A percentile compares a stretch with the other conserved stretches of the same genome.
phyloP scores from a whole-genome alignment of 2,113 vertebrate species.

The Asarcornis scutulata region DNA sequence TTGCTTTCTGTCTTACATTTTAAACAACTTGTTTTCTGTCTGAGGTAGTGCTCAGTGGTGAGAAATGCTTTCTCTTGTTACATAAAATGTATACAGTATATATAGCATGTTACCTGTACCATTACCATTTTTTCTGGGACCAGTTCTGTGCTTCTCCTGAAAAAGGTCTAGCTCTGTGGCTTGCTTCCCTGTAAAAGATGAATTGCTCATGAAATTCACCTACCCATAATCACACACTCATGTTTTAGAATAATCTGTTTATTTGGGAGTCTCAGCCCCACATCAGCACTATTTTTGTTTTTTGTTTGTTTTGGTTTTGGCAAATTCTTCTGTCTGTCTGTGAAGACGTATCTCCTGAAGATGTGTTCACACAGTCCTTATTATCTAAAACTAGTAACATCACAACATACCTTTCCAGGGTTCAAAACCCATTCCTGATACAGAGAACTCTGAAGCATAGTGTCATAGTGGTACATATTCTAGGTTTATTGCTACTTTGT shows the following conservation, averaged over 20 bases:
- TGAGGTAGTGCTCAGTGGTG: background rate
- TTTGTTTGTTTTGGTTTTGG: background rate
- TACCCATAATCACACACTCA: rapidly evolving
- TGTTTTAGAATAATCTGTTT: background rate
- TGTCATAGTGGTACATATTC: background rate
- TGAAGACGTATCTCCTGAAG: background rate
- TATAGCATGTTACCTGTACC: background rate
- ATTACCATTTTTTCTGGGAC: background rate
- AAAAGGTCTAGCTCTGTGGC: background rate
- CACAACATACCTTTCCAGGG: background rate
- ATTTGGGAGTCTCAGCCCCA: background rate
- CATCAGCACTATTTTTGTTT: background rate
- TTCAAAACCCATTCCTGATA: background rate
- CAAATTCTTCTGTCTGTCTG: background rate
- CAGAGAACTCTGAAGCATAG: background rate
- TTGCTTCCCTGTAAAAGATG: background rate
- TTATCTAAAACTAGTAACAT: background rate
- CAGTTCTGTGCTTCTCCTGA: background rate
- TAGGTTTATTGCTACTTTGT: background rate
- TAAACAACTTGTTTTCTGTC: background rate
- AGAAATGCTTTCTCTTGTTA: background rate
- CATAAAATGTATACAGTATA: background rate
- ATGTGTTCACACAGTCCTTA: background rate
- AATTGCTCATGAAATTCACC: background rate
- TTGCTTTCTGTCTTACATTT: background rate